These are phyloP conservation scores for Rhynchomys soricoides DNA, from an alignment of 2,113 vertebrate genomes.

Conservation along the genomic window DNA sequence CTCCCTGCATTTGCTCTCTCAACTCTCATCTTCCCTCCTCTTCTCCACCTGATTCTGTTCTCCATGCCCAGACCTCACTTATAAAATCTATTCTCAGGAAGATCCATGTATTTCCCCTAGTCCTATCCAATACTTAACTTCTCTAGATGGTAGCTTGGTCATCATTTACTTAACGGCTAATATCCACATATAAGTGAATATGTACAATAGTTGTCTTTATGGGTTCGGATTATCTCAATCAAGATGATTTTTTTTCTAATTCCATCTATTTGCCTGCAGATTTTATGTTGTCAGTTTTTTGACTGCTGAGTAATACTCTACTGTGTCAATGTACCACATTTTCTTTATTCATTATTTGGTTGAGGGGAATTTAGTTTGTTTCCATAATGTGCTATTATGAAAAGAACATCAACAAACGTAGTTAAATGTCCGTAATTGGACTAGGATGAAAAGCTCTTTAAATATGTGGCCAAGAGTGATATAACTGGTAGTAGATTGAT, in stretches of 20 bases:
- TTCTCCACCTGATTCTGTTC: background rate
- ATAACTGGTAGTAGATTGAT: background rate
- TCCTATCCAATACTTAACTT: background rate
- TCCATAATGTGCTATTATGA: background rate
- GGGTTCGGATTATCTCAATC: background rate
- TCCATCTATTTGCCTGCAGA: too few species aligned
- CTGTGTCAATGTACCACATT: too few species aligned
- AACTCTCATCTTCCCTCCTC: rapidly evolving
- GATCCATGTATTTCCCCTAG: background rate
- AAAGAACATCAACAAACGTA: background rate
- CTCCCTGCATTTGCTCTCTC: background rate
- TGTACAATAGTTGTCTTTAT: background rate
- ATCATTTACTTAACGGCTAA: background rate
- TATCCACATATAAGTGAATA: background rate
- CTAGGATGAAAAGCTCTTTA: background rate
- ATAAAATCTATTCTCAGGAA: background rate
- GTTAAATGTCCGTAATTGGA: background rate
- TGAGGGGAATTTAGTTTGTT: background rate
- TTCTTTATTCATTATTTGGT: background rate
- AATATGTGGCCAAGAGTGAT: background rate
- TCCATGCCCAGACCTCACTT: background rate
- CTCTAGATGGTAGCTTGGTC: background rate
- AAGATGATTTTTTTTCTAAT: background rate
- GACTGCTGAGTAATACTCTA: too few species aligned
- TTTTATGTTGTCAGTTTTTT: too few species aligned